These are phyloP conservation scores for Marcusenius ussheri DNA, from an alignment of 2,113 vertebrate genomes.

Conservation along the genomic window DNA sequence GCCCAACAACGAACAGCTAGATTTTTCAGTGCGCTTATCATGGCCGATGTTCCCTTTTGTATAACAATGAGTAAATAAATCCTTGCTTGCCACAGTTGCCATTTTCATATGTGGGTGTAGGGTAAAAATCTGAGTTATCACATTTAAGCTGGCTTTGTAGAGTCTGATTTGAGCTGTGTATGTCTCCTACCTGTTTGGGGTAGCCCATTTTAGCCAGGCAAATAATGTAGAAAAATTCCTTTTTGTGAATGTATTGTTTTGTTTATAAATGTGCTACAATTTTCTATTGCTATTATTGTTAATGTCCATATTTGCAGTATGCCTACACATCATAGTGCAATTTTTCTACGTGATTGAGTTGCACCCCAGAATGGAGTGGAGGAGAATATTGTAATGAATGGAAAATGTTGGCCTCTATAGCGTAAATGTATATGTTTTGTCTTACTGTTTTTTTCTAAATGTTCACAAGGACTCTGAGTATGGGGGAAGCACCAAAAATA, in stretches of 20 bases:
- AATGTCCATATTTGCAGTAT: not conserved
- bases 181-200: not conserved
- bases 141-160: not conserved
- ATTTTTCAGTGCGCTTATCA: not conserved
- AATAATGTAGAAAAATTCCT: not conserved
- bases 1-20: not conserved
- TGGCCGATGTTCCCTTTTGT: not conserved
- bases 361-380: not conserved
- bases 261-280: not conserved
- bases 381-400: not conserved
- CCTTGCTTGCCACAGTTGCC: not conserved
- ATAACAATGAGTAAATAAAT: not conserved
- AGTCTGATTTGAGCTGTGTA: not conserved
- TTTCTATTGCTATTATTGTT: not conserved
- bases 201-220: not conserved
- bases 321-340: not conserved
- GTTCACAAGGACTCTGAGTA: not conserved
- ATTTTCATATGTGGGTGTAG: not conserved
- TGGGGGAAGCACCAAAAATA: not conserved
- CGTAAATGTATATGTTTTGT: not conserved
- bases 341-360: not conserved
- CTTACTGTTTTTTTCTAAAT: not conserved
- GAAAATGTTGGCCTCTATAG: not conserved
- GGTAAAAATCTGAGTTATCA: not conserved
- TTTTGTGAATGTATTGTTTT: not conserved